Evolutionary conservation across 1,140 invertebrate genomes (phyloP), one percentile per base, ranked within the genome.

Genomic region (Meloidogyne hapla): DNA sequence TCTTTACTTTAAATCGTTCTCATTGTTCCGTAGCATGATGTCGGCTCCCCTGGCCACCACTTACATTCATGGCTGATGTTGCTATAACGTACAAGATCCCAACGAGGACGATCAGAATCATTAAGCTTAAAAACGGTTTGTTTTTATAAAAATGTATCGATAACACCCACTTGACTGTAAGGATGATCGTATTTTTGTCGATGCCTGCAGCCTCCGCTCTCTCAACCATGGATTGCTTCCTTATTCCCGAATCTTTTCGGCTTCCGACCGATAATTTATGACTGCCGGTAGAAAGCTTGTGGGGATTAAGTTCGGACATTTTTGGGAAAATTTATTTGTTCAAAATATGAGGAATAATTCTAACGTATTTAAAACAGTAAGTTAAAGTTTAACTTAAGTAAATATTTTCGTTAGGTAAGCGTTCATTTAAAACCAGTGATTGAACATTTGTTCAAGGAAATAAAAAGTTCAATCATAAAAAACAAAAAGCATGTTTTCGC

Each of bases 121-220:
- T 42, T 2, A 70, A n/a, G 61, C 69, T 70, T 9, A 70, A 70
- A 26, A 56, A 2, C 23, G 3, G 15, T 66, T 23, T 23, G 5
- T 69, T 40, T 21, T 26, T 26, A 40, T 6, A n/a, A n/a, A 8
- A n/a, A n/a, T 0, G 4, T 15, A 3, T n/a, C 6, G 12, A n/a
- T 2, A 69, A 1, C 48, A 25, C 67, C 6, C 5, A 69, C 67
- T 70, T 70, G 45, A 70, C 69, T 70, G 69, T 28, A 25, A 70
- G 61, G 23, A 70, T 70, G n/a, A 70, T 70, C 9, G 69, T 70
- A n/a, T 70, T 70, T 45, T 70, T 70, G 69, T 70, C 69, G 40
- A 70, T 56, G 1, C 69, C 69, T 9, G 69, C 69, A 6, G 69
- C 69, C 2, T 70, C 69, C 6, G 69, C 69, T 18, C 61, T 45